These are phyloP conservation scores for Brachystomella parvula DNA, from an alignment of 1,140 invertebrate genomes.

Conservation along the genomic window DNA sequence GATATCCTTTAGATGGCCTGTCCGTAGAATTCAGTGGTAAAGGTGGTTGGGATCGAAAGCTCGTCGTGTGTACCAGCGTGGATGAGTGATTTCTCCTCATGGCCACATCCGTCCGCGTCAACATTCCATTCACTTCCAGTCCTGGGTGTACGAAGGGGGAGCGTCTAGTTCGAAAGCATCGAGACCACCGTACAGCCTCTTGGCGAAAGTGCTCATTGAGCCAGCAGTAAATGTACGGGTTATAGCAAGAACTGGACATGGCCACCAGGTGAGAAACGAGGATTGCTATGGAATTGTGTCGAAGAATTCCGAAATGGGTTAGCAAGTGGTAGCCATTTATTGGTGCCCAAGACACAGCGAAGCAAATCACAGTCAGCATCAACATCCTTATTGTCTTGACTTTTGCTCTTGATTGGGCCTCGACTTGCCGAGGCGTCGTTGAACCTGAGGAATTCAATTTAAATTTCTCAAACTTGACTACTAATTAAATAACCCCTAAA, in stretches of 20 bases:
- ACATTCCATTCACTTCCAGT: slow-evolving; percentile 30
- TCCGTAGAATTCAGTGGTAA: neutral
- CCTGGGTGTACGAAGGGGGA: slow-evolving; percentile 27
- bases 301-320: slow-evolving; percentile 41
- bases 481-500: neutral
- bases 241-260: slow-evolving; percentile 50
- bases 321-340: slow-evolving; percentile 47
- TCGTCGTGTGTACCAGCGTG: slow-evolving; percentile 12
- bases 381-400: slow-evolving; percentile 51
- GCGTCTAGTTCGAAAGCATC: slow-evolving; percentile 26
- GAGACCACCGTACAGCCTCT: slow-evolving; percentile 39
- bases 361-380: slow-evolving; percentile 48
- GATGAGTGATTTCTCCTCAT: slow-evolving; percentile 19
- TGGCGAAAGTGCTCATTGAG: slow-evolving; percentile 46
- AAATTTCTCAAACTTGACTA: neutral
- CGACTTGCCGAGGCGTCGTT: slow-evolving; percentile 40
- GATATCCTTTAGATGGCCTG: neutral
- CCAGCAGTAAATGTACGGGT: slow-evolving; percentile 52
- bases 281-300: slow-evolving; percentile 42
- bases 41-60: slow-evolving; percentile 11
- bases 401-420: slow-evolving; percentile 39
- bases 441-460: slow-evolving; percentile 32
- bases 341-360: slow-evolving; percentile 49
- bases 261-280: slow-evolving; percentile 46
- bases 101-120: slow-evolving; percentile 20